These are phyloP conservation scores for Mesembrinibis cayennensis DNA, from an alignment of 2,113 vertebrate species.

Conservation along the genomic window DNA sequence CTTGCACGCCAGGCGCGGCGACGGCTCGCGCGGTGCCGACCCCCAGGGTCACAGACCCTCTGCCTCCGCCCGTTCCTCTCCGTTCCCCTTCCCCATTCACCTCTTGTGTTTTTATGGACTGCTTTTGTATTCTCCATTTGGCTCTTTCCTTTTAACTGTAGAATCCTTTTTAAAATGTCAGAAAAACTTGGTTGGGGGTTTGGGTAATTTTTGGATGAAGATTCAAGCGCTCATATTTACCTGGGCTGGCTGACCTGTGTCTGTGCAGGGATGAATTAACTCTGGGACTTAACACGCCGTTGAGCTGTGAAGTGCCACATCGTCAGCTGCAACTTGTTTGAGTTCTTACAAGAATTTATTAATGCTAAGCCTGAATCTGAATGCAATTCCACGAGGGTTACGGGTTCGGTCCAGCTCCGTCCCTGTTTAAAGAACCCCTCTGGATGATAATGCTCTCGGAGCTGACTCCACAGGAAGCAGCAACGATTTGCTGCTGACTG, in stretches of 20 bases:
- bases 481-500: not conserved
- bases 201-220: not conserved
- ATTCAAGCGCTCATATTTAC: not conserved
- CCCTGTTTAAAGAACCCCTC: not conserved
- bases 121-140: not conserved
- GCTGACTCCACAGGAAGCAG: not conserved
- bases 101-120: not conserved
- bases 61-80: not conserved
- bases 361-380: not conserved
- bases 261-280: not conserved
- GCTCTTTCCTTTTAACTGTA: not conserved
- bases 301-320: not conserved
- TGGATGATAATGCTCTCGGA: not conserved
- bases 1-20: no score
- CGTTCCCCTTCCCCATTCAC: rapidly evolving
- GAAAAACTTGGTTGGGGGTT: not conserved
- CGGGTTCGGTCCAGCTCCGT: not conserved
- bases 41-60: not conserved
- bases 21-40: not conserved
- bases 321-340: not conserved
- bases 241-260: not conserved
- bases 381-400: not conserved
- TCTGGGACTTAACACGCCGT: rapidly evolving
- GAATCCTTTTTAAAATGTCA: not conserved
- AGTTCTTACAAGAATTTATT: not conserved